These are phyloP conservation scores for Abramis brama DNA, from an alignment of 2,113 vertebrate genomes.

Conservation along the genomic window DNA sequence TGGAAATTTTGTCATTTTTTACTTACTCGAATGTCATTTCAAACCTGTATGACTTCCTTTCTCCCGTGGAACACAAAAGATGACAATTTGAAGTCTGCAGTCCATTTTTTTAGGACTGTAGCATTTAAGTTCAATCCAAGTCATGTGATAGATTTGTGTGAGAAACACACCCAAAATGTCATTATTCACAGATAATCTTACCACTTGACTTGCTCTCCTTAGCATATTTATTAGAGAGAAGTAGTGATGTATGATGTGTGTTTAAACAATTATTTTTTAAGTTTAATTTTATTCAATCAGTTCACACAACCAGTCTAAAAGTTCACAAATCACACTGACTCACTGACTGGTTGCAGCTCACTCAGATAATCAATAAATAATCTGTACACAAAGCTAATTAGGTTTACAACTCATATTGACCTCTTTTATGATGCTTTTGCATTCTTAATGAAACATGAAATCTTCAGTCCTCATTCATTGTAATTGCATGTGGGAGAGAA, in stretches of 20 bases:
- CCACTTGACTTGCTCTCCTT: neutral
- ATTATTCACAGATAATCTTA: neutral
- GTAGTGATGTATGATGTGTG: neutral
- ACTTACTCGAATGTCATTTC: neutral
- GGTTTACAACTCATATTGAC: neutral
- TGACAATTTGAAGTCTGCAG: neutral
- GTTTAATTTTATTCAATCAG: neutral
- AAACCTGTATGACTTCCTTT: neutral
- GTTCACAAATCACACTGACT: neutral
- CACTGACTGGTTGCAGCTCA: neutral
- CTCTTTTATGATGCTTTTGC: neutral
- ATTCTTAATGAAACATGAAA: neutral
- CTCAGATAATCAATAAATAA: neutral
- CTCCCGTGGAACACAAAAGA: neutral
- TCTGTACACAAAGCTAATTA: neutral
- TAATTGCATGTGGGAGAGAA: neutral
- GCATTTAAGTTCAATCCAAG: neutral
- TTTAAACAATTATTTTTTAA: too few species aligned
- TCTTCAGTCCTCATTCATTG: neutral
- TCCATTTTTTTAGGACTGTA: neutral
- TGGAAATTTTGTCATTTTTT: neutral
- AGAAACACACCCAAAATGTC: neutral
- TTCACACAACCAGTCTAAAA: neutral
- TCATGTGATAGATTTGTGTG: neutral
- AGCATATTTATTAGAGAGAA: neutral